Base-by-base conservation (phyloP, 2,113 vertebrate genomes). In the Athene noctua region DNA sequence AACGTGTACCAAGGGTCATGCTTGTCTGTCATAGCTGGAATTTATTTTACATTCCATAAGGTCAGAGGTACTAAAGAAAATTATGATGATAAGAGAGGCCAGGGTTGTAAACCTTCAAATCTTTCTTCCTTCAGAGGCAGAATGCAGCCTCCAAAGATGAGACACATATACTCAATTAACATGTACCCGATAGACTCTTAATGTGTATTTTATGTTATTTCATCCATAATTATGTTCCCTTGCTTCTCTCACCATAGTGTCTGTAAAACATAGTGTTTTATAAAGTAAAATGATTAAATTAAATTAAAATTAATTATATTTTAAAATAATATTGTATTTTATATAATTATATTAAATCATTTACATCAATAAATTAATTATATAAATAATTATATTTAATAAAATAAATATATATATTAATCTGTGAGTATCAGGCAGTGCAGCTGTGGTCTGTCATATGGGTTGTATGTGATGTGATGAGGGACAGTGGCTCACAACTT, bases 11-110 rank as follows among this genome's bases (percentile, higher is more conserved):
- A 85, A 89, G 23, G 68, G 70, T 94, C 66, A 52, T 44, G 19
- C 71, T 81, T 82, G 70, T 79, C 62, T 47, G 54, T 82, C 49
- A 46, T 11, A 90, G 30, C 49, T 91, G 58, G 47, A 92, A 87
- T 61, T 77, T 81, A 73, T 91, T 92, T 96, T 92, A 10, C 36
- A 68, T 91, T 88, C 78, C 30, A 10, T 75, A 67, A 61, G 44
- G 54, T 88, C 74, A 87, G 54, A 87, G 38, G 10, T 58, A 29
- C 78, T 75, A 49, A 84, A 85, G 44, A 92, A 91, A 87, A 72
- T 49, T 3, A 57, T 13, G 29, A 30, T 70, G 51, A n/a, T 86
- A 94, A 81, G 77, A 84, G 63, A 91, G 46, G 22, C 30, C 8
- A 36, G 61, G 51, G 47, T 16, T 74, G 32, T 74, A 67, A 79